Evolutionary conservation across 1,140 invertebrate genomes (phyloP), one percentile per base, ranked within the genome.

Genomic region (Capitella teleta): DNA sequence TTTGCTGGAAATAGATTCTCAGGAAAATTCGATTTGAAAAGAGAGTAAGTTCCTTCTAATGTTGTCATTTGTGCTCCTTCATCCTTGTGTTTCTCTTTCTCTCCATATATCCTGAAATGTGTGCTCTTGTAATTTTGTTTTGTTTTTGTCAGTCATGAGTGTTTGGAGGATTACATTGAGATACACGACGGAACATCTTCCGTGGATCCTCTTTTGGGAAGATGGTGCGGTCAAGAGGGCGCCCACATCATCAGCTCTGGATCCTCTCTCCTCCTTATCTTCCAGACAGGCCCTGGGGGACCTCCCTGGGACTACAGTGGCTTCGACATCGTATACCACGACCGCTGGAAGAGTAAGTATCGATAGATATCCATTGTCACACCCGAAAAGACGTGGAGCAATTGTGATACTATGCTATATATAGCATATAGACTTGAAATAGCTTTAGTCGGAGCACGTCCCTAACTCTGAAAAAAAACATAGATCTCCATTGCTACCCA

Each of bases 301-400:
- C 42, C 42, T 4, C 42, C 42, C 6, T 44, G 24, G 16, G 24
- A 44, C 42, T 44, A 44, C 24, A 44, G 16, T 16, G 42, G 42
- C 8, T 44, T 44, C 24, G 24, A 23, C 16, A 44, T 44, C 14
- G 12, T 5, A 8, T n/a, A n/a, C 8, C 10, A 4, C 8, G 42
- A 44, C 6, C 42, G 42, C 5, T 44, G 42, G 42, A 44, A 44
- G 12, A 19, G 42, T 44, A 6, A 44, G 42, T 44, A n/a, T n/a
- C n/a, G n/a, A n/a, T n/a, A n/a, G n/a, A n/a, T n/a, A n/a, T n/a
- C 16, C 32, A 10, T n/a, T 12, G 32, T 34, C n/a, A 10, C 32
- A 34, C n/a, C n/a, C n/a, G n/a, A n/a, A n/a, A n/a, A n/a, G n/a
- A n/a, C n/a, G n/a, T n/a, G n/a, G n/a, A n/a, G n/a, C n/a, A n/a